Percentiles rank a stretch among this genome's conserved stretches.
Evolutionary conservation across 2,888 invertebrate genomes (phyloP).

Genomic region (Exephanes ischioxanthus): DNA sequence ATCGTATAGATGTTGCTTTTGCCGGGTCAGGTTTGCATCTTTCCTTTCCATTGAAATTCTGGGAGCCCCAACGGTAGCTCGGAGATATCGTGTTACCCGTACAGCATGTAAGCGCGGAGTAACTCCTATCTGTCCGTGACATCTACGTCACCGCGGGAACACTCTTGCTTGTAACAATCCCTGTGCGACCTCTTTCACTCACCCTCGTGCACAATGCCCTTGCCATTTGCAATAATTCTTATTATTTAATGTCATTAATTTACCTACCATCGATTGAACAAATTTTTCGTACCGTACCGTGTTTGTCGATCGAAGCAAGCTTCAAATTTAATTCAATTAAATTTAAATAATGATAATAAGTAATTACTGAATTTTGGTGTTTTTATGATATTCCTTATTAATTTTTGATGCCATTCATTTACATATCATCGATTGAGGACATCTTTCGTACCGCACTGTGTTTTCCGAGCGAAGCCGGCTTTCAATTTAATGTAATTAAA

Average conservation of each 20-base stretch:
- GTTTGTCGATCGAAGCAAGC: too few relatives aligned
- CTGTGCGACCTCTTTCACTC: not conserved
- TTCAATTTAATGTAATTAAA: too few relatives aligned
- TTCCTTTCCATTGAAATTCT: constrained; percentile 69
- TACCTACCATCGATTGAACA: not conserved
- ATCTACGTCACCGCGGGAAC: constrained; percentile 74
- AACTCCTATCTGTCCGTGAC: constrained; percentile 81
- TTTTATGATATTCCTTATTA: not conserved
- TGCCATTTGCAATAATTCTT: not conserved
- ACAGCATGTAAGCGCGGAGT: constrained; percentile 67
- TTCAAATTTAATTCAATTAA: too few relatives aligned
- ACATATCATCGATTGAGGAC: not conserved
- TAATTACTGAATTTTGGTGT: too few relatives aligned
- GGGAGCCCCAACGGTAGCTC: constrained; percentile 68
- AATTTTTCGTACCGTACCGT: not conserved
- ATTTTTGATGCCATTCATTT: not conserved
- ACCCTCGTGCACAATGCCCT: not conserved
- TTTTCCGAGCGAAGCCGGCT: too few relatives aligned
- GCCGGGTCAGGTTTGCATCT: constrained; percentile 76
- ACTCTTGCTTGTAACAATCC: constrained; percentile 39
- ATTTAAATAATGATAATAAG: too few relatives aligned
- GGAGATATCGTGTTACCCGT: constrained; percentile 78
- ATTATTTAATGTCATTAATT: not conserved
- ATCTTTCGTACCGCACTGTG: not conserved
- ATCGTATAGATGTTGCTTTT: constrained; percentile 62